These are phyloP conservation scores for Mylabris phalerata DNA, from an alignment of 1,140 invertebrate genomes.

Conservation along the genomic window DNA sequence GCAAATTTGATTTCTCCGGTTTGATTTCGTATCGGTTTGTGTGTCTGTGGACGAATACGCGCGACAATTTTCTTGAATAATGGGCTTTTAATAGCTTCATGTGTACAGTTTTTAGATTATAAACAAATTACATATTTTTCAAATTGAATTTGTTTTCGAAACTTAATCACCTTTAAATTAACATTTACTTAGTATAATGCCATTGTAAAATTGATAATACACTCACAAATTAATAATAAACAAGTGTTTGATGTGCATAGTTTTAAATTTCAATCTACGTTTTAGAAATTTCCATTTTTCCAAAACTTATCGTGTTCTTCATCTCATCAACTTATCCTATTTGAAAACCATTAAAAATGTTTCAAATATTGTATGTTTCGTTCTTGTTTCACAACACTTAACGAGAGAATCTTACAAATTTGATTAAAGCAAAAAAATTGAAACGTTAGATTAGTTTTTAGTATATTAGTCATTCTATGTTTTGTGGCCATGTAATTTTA, in stretches of 20 bases:
- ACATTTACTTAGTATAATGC: conserved; percentile 4
- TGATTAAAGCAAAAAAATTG: not conserved
- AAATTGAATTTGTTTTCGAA: conserved; percentile 12
- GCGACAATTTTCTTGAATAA: conserved; percentile 7
- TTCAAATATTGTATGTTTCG: conserved; percentile 4
- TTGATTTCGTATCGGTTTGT: no score
- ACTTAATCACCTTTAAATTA: not conserved
- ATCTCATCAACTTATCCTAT: no score
- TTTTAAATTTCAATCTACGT: conserved; percentile 17
- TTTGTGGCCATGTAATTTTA: conserved; percentile 46
- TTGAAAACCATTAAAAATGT: not conserved
- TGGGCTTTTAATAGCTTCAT: conserved; percentile 16
- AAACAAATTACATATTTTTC: conserved; percentile 8
- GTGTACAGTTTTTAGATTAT: conserved; percentile 20
- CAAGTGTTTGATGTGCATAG: conserved; percentile 30
- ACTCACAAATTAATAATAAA: not conserved
- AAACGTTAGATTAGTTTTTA: conserved; percentile 26
- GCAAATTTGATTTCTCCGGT: not conserved
- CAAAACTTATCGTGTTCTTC: no score
- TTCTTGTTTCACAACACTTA: not conserved
- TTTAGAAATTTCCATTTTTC: conserved; percentile 11
- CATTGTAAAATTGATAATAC: conserved; percentile 13
- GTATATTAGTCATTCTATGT: conserved; percentile 40
- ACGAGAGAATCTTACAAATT: no score
- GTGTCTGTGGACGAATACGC: not conserved